Evolutionary conservation across 2,888 invertebrate species (phyloP).

Genomic region (Platycheirus albimanus): DNA sequence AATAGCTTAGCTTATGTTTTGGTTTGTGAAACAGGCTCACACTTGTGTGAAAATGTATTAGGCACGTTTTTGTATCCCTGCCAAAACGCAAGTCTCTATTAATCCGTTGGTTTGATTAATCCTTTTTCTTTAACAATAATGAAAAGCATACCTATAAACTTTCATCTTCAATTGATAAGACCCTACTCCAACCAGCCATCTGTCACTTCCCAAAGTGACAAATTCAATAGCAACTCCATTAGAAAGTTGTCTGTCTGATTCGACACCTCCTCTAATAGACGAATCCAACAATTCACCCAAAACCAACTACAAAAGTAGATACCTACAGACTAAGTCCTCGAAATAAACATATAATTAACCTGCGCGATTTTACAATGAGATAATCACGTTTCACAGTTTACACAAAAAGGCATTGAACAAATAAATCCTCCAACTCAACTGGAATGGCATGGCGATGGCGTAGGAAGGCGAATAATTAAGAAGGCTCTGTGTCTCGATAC

Average conservation of each 20-base stretch:
- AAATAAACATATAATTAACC: slow-evolving; percentile 65
- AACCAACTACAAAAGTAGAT: slow-evolving; percentile 6
- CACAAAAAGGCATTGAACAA: slow-evolving; percentile 35
- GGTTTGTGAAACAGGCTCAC: too few relatives aligned
- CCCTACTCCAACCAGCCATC: slow-evolving; percentile 1
- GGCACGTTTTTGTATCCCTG: too few relatives aligned
- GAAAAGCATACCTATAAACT: too few relatives aligned
- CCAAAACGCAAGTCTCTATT: too few relatives aligned
- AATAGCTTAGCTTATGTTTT: too few relatives aligned
- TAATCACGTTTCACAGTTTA: slow-evolving; percentile 65
- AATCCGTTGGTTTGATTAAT: too few relatives aligned
- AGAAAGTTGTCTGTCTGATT: slow-evolving; percentile 41
- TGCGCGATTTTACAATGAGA: slow-evolving; percentile 61
- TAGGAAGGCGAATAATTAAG: slow-evolving; percentile 70
- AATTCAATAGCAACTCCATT: slow-evolving; percentile 56
- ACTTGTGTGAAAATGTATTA: too few relatives aligned
- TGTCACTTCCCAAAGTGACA: slow-evolving; percentile 27
- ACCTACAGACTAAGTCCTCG: too few relatives aligned
- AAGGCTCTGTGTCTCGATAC: slow-evolving; percentile 49
- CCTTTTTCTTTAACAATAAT: too few relatives aligned
- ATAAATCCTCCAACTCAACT: slow-evolving; percentile 47
- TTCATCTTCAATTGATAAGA: slow-evolving; percentile 11
- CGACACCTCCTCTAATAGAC: slow-evolving; percentile 43
- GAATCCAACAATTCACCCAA: slow-evolving; percentile 31
- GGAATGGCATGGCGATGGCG: too few relatives aligned